Percentiles rank a stretch among this genome's conserved stretches.
Evolutionary conservation across 2,888 invertebrate species (phyloP).

Genomic region (Drosophila mercatorum): DNA sequence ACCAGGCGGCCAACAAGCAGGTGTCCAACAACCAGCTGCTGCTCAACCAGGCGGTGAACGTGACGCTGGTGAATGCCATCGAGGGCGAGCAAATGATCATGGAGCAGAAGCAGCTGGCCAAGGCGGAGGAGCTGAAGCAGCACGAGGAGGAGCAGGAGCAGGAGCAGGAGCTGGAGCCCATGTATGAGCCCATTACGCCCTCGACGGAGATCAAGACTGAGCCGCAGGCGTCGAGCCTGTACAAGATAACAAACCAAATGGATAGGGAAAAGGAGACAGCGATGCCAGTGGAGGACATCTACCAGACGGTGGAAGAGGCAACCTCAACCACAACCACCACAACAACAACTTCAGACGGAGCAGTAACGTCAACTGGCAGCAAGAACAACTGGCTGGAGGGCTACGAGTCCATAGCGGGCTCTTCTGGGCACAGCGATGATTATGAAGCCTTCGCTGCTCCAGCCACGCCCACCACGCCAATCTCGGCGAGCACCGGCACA

Average conservation of each 20-base stretch:
- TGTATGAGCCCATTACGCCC: slow-evolving; percentile 80
- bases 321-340: slow-evolving; percentile 11
- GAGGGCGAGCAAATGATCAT: slow-evolving; percentile 79
- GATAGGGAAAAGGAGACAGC: slow-evolving; percentile 20
- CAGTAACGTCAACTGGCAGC: slow-evolving; percentile 24
- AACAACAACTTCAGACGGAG: slow-evolving; percentile 9
- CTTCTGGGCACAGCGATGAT: slow-evolving; percentile 71
- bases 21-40: slow-evolving; percentile 65
- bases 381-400: slow-evolving; percentile 72
- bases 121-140: background rate
- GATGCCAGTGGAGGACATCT: slow-evolving; percentile 74
- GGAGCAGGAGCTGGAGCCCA: slow-evolving; percentile 35
- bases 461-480: slow-evolving; percentile 43
- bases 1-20: slow-evolving; percentile 85
- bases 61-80: slow-evolving; percentile 81
- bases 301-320: slow-evolving; percentile 82
- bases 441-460: slow-evolving; percentile 80
- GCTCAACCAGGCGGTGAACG: slow-evolving; percentile 83
- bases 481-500: slow-evolving; percentile 51
- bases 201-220: slow-evolving; percentile 72
- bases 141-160: background rate
- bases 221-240: slow-evolving; percentile 63
- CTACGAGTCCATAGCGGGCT: slow-evolving; percentile 82
- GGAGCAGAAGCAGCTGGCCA: slow-evolving; percentile 64
- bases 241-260: slow-evolving; percentile 37